Base-by-base conservation (phyloP, 2,113 vertebrate species). In the Vombatus ursinus region DNA sequence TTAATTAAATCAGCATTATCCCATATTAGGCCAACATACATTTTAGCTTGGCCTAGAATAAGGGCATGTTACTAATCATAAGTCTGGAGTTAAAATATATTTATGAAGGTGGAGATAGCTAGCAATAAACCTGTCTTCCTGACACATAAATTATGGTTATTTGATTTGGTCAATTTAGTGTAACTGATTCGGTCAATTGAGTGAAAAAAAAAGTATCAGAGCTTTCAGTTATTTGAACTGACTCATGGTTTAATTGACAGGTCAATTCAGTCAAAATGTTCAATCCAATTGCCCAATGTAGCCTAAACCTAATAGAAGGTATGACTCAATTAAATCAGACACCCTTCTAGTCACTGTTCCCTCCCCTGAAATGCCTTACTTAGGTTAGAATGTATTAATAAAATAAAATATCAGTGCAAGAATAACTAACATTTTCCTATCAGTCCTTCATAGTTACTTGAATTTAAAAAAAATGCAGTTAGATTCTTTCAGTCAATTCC, bases 381-480 rank as follows among this genome's bases (percentile, higher is more conserved):
- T 44, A 84, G 19, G 16, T 50, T 95, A 54, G 0, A 26, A 92
- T 54, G 61, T 95, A 89, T 89, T 53, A 91, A 49, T 52, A 93
- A 68, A 19, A 95, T 54, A 94, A 22, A 57, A 6, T 6, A 50
- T 93, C 25, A 22, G 47, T 47, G 44, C 37, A 28, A 91, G 89
- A 5, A 68, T n/a, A 91, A 1, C 26, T 0, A 0, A 93, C 47
- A 94, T 22, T 24, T 93, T 96, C 61, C 31, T 93, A 9, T 37
- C 19, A 90, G 16, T 8, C 24, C 68, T 97, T 94, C 93, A 94
- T 91, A 95, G 96, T 68, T 95, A 2, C n/a, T 91, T 24, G 91
- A 94, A 84, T 50, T 51, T 61, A 77, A 95, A 94, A 31, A 93
- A 50, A 94, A 48, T 90, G 92, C 96, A 91, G 96, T n/a, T 77